Conservation (phyloP, 1,140 invertebrate species). For the Penaeus japonicus region DNA sequence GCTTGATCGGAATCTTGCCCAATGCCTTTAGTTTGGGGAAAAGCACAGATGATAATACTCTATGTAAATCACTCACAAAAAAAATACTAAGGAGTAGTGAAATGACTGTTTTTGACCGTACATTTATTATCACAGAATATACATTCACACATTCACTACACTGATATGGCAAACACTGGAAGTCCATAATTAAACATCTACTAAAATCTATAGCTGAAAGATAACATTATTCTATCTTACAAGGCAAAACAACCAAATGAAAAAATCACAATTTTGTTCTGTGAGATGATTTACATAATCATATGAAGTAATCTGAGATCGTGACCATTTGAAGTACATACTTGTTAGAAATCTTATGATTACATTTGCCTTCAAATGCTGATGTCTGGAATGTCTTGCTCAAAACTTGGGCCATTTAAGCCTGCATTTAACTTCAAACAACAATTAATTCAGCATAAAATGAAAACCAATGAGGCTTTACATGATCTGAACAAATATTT, state of each 20-base stretch:
- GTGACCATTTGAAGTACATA: neutral
- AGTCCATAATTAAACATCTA: slow-evolving; percentile 23
- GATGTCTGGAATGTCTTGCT: slow-evolving; percentile 2
- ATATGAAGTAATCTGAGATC: neutral
- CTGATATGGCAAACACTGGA: slow-evolving; percentile 30
- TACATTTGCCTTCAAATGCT: neutral
- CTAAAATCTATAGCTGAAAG: slow-evolving; percentile 22
- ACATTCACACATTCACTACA: slow-evolving; percentile 54
- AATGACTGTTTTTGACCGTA: slow-evolving; percentile 22
- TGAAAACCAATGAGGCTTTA: too few relatives aligned
- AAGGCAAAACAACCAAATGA: slow-evolving; percentile 13
- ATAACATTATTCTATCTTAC: neutral
- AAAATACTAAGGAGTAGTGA: slow-evolving; percentile 9
- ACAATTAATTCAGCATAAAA: neutral
- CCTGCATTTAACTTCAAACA: neutral
- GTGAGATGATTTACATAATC: neutral
- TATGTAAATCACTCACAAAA: neutral
- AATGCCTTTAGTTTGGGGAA: too few relatives aligned
- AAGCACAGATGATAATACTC: too few relatives aligned
- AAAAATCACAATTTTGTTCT: too few relatives aligned
- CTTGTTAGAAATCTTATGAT: neutral
- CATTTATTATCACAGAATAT: slow-evolving; percentile 54
- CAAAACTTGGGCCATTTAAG: neutral
- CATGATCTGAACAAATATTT: too few relatives aligned
- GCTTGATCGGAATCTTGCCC: too few relatives aligned